These are phyloP conservation scores for Chrysolina oricalcia DNA, from an alignment of 2,888 invertebrate species.

Conservation along the genomic window DNA sequence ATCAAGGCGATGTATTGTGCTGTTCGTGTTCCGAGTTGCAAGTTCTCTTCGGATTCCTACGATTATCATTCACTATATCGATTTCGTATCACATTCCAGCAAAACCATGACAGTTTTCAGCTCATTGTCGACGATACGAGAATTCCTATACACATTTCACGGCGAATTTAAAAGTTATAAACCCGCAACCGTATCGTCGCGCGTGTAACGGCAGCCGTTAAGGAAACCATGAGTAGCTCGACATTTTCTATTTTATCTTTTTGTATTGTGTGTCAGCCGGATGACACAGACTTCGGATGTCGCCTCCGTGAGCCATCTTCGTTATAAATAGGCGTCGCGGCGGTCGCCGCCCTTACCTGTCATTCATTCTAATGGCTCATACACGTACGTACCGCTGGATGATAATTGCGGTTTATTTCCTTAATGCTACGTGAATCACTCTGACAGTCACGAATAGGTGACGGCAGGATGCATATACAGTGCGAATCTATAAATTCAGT, in stretches of 20 bases:
- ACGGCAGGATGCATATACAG: too few relatives aligned
- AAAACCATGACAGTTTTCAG: too few relatives aligned
- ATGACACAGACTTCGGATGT: slow-evolving; percentile 43
- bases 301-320: slow-evolving; percentile 34
- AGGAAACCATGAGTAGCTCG: neutral
- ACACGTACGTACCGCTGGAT: neutral
- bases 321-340: slow-evolving; percentile 48
- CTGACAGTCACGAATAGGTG: neutral
- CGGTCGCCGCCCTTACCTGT: slow-evolving; percentile 57
- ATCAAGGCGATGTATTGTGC: too few relatives aligned
- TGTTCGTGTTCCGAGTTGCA: too few relatives aligned
- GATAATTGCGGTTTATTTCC: slow-evolving; percentile 4
- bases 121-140: too few relatives aligned
- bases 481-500: neutral
- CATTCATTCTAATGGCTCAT: slow-evolving; percentile 33
- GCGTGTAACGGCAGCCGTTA: neutral
- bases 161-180: neutral
- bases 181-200: neutral
- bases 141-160: too few relatives aligned
- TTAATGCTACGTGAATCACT: neutral
- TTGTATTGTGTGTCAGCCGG: slow-evolving; percentile 41
- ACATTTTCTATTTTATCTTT: slow-evolving; percentile 32
- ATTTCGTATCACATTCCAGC: too few relatives aligned
- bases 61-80: too few relatives aligned
- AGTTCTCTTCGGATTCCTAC: too few relatives aligned